A percentile compares a stretch with the other conserved stretches of the same genome.
Conservation (phyloP, 2,888 invertebrate species). For the Acleris laterana region DNA sequence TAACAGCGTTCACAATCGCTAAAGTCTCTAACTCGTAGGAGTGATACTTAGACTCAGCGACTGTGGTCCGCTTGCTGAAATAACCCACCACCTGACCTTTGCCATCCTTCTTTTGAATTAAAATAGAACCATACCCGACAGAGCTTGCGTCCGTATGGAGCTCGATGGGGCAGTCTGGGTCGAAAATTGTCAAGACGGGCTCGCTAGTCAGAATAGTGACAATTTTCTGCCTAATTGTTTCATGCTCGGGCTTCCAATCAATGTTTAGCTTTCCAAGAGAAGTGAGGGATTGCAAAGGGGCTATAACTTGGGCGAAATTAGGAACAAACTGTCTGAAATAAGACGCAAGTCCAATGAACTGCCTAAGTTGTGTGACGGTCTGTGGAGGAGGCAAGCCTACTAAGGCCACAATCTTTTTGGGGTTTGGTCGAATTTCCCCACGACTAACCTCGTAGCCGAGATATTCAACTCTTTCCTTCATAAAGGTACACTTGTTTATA, state of each 20-base stretch:
- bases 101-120: conserved; percentile 35
- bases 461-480: conserved; percentile 42
- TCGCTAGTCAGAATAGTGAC: conserved; percentile 37
- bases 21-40: conserved; percentile 44
- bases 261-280: conserved; percentile 7
- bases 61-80: conserved; percentile 40
- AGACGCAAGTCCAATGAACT: conserved; percentile 40
- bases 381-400: conserved; percentile 37
- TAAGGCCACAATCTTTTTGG: conserved; percentile 41
- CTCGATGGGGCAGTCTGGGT: conserved; percentile 38
- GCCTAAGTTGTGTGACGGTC: too few relatives aligned
- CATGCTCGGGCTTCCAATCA: conserved; percentile 35
- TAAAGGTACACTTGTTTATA: not conserved
- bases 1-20: conserved; percentile 43
- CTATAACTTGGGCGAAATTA: conserved; percentile 28
- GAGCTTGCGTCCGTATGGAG: conserved; percentile 45
- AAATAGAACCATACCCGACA: conserved; percentile 42
- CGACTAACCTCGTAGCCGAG: conserved; percentile 39
- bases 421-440: conserved; percentile 43
- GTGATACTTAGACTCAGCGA: conserved; percentile 41
- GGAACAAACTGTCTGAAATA: conserved; percentile 43
- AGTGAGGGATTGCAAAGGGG: conserved; percentile 35
- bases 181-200: conserved; percentile 41
- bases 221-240: conserved; percentile 38
- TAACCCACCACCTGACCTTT: conserved; percentile 34